These are phyloP conservation scores for Channa argus DNA, from an alignment of 2,113 vertebrate species.

Conservation along the genomic window DNA sequence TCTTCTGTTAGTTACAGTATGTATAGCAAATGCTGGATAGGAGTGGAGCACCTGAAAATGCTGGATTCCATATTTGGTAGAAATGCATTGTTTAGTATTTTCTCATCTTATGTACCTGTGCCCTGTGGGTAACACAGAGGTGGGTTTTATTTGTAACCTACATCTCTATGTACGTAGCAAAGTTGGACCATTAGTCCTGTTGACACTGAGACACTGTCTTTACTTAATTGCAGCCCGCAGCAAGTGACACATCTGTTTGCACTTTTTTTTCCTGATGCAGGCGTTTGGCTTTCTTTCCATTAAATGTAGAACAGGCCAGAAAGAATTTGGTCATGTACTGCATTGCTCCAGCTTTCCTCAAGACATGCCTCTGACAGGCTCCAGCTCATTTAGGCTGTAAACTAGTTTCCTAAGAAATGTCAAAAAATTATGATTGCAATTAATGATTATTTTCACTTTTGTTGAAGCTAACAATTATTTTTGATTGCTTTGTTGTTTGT, in stretches of 20 bases:
- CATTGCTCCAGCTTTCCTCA: slow-evolving; percentile 27
- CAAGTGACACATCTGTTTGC: slow-evolving; percentile 76
- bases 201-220: neutral
- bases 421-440: too few species aligned
- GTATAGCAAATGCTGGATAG: slow-evolving; percentile 45
- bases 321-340: slow-evolving; percentile 40
- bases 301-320: slow-evolving; percentile 67
- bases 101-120: neutral
- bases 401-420: neutral
- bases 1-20: slow-evolving; percentile 40
- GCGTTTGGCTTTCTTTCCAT: slow-evolving; percentile 54
- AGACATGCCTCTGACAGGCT: slow-evolving; percentile 7
- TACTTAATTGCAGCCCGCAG: slow-evolving; percentile 4
- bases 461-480: too few species aligned
- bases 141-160: neutral
- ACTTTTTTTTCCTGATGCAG: slow-evolving; percentile 51
- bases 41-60: slow-evolving; percentile 35
- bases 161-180: neutral
- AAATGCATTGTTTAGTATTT: neutral
- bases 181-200: neutral
- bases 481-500: too few species aligned
- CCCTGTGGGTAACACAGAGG: neutral
- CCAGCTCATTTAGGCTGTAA: slow-evolving; percentile 9
- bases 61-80: slow-evolving; percentile 4
- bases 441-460: too few species aligned